These are phyloP conservation scores for Pachliopta kotzebuea DNA, from an alignment of 2,888 invertebrate species.

Conservation along the genomic window DNA sequence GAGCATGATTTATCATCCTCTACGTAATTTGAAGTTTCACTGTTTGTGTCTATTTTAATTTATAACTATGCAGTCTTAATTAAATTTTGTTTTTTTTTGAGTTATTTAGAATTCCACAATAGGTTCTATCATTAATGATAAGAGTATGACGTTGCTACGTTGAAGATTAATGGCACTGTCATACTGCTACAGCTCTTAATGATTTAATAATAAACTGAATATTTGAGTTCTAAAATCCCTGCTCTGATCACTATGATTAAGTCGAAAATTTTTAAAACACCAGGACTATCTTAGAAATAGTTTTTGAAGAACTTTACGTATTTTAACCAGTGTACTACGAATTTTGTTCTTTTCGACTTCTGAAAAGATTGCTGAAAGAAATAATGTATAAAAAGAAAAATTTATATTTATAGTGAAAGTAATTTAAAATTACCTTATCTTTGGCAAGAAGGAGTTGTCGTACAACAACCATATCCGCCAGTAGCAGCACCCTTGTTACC, in stretches of 20 bases:
- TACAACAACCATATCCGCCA: slow-evolving; percentile 98
- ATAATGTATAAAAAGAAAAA: not conserved
- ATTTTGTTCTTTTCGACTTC: not conserved
- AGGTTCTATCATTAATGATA: not conserved
- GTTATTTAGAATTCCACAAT: not conserved
- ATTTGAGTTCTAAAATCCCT: too few species aligned
- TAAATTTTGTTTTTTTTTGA: not conserved
- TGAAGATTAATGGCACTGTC: not conserved
- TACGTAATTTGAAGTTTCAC: not conserved
- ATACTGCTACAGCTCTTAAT: not conserved
- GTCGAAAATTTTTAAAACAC: too few species aligned
- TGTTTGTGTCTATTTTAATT: not conserved
- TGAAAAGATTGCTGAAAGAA: not conserved
- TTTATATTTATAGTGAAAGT: not conserved
- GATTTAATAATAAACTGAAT: not conserved
- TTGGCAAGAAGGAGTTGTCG: slow-evolving; percentile 97
- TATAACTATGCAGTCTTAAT: not conserved
- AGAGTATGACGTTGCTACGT: not conserved
- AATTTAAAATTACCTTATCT: slow-evolving; percentile 88
- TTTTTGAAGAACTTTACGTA: too few species aligned
- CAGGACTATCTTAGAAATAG: too few species aligned
- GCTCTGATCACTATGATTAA: too few species aligned
- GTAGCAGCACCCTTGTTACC: slow-evolving; percentile 95
- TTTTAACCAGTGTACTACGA: too few species aligned
- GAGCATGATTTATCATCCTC: slow-evolving; percentile 5